phyloP scores from a whole-genome alignment of 2,113 vertebrate species.

The Mesitornis unicolor region DNA sequence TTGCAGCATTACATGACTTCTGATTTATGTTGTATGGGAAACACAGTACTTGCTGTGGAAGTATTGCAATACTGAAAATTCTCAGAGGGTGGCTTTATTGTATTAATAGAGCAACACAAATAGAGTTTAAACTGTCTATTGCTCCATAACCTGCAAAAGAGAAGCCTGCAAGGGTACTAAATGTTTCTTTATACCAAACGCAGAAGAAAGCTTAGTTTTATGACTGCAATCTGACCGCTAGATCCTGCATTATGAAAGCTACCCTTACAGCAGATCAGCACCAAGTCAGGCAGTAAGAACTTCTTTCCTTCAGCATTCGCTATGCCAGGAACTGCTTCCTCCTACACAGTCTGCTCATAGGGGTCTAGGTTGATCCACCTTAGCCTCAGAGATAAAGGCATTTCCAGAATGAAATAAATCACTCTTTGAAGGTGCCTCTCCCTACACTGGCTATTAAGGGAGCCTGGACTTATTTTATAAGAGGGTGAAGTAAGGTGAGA shows the following conservation, averaged over 20 bases:
- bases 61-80: slow-evolving; percentile 19
- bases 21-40: slow-evolving; percentile 48
- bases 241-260: not conserved
- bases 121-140: not conserved
- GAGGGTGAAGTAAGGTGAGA: not conserved
- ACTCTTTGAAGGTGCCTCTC: not conserved
- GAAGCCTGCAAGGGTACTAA: not conserved
- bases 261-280: not conserved
- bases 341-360: not conserved
- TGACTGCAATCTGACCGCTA: not conserved
- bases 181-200: not conserved
- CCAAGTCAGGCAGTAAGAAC: not conserved
- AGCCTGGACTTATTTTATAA: not conserved
- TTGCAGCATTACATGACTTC: slow-evolving; percentile 12
- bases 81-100: slow-evolving; percentile 29
- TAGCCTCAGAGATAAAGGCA: not conserved
- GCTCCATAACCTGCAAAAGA: not conserved
- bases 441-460: not conserved
- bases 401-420: not conserved
- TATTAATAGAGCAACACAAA: slow-evolving; percentile 11
- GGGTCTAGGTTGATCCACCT: not conserved
- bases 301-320: not conserved
- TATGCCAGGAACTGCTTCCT: not conserved
- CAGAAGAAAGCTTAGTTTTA: slow-evolving; percentile 1
- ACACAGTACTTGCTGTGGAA: not conserved